Percentiles rank a stretch among this genome's conserved stretches.
These are phyloP conservation scores for Zaprionus africanus DNA, from an alignment of 1,140 invertebrate species.

Conservation along the genomic window DNA sequence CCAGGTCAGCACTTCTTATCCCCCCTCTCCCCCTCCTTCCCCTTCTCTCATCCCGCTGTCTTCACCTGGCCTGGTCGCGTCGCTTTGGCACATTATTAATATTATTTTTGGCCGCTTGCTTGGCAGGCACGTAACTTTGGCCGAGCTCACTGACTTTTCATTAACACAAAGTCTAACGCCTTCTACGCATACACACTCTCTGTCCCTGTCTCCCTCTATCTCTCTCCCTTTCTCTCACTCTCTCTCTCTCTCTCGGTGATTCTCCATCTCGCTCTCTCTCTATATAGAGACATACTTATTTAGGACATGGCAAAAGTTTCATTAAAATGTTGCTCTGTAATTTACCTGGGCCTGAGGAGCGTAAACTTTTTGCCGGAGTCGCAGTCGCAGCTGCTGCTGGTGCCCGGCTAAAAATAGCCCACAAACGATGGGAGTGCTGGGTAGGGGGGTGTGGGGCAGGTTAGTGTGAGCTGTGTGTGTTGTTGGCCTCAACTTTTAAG, in stretches of 20 bases:
- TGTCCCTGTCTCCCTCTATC: neutral
- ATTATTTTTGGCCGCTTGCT: conserved; percentile 58
- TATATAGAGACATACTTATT: conserved; percentile 21
- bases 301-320: conserved; percentile 63
- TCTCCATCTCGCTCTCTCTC: neutral
- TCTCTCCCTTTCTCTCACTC: neutral
- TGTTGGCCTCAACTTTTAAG: conserved; percentile 70
- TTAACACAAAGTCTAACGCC: conserved; percentile 62
- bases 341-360: conserved; percentile 52
- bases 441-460: neutral
- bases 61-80: conserved; percentile 1
- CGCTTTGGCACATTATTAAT: conserved; percentile 67
- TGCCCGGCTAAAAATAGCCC: conserved; percentile 44
- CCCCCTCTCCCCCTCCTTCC: neutral
- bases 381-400: conserved; percentile 7
- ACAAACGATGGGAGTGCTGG: neutral
- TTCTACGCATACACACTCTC: conserved; percentile 13
- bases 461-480: conserved; percentile 19
- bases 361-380: conserved; percentile 42
- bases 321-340: conserved; percentile 82
- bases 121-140: conserved; percentile 60
- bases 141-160: conserved; percentile 66
- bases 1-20: neutral
- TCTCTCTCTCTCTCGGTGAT: neutral
- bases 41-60: neutral